These are phyloP conservation scores for Xanthostigma xanthostigma DNA, from an alignment of 2,888 invertebrate species.

Conservation along the genomic window DNA sequence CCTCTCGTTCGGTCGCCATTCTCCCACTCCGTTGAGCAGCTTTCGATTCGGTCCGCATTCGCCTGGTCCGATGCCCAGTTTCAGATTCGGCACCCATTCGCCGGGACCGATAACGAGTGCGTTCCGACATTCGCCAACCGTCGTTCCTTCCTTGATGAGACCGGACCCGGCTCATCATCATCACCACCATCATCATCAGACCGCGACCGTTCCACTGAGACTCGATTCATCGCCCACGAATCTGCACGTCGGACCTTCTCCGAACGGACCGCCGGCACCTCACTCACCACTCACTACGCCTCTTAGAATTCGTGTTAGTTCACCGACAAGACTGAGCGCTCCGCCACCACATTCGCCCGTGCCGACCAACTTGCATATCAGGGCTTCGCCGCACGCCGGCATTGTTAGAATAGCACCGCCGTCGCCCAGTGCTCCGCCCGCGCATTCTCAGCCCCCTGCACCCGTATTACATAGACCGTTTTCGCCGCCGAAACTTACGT, in stretches of 20 bases:
- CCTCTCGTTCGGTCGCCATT: background rate
- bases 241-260: conserved; percentile 12
- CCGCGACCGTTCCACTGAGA: background rate
- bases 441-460: conserved; percentile 13
- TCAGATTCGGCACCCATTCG: conserved; percentile 29
- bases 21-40: background rate
- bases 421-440: conserved; percentile 21
- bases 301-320: conserved; percentile 25
- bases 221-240: background rate
- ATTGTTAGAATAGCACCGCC: conserved; percentile 28
- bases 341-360: conserved; percentile 18
- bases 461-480: conserved; percentile 28
- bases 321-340: conserved; percentile 17
- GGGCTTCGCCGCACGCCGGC: conserved; percentile 16
- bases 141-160: background rate
- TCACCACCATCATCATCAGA: background rate
- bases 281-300: conserved; percentile 21
- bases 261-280: conserved; percentile 13
- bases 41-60: conserved; percentile 21
- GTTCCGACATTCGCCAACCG: conserved; percentile 25
- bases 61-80: conserved; percentile 22
- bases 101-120: conserved; percentile 31
- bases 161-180: background rate
- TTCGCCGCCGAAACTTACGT: conserved; percentile 29
- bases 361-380: conserved; percentile 19